Conservation (phyloP, 2,888 invertebrate species). For the Drosophila meridionalis region DNA sequence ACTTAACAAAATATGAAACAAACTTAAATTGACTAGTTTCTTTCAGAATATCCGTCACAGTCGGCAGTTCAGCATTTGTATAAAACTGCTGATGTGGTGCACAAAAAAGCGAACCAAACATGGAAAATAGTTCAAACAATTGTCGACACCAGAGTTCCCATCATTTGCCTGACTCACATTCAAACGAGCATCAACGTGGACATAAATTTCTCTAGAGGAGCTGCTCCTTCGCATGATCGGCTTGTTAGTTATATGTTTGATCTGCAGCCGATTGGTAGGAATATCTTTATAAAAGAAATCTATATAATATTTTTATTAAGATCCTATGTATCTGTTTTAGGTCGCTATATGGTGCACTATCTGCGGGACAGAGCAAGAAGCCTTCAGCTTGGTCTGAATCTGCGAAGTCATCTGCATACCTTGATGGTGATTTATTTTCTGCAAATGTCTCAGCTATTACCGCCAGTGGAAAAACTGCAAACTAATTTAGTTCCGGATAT, state of each 20-base stretch:
- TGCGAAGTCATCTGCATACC: background rate
- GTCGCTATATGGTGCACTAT: constrained; percentile 1
- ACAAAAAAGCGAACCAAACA: background rate
- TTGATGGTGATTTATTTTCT: constrained; percentile 8
- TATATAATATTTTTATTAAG: background rate
- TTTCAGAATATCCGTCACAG: background rate
- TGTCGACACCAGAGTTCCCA: background rate
- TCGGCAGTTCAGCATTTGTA: background rate
- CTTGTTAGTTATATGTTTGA: constrained; percentile 4
- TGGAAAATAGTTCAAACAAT: background rate
- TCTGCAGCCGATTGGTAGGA: constrained; percentile 6
- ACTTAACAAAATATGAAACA: no score
- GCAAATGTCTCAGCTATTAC: background rate
- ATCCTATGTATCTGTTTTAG: background rate
- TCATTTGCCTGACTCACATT: constrained; percentile 7
- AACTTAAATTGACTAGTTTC: background rate
- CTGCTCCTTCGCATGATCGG: background rate
- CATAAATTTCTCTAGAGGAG: background rate
- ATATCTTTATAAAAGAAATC: no score
- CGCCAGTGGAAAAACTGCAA: background rate
- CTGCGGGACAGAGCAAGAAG: constrained; percentile 1
- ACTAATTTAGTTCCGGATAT: background rate
- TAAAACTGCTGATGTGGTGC: background rate
- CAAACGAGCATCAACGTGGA: background rate
- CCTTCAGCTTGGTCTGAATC: background rate